These are phyloP conservation scores for Drosophila rubida DNA, from an alignment of 2,888 invertebrate genomes.

Conservation along the genomic window DNA sequence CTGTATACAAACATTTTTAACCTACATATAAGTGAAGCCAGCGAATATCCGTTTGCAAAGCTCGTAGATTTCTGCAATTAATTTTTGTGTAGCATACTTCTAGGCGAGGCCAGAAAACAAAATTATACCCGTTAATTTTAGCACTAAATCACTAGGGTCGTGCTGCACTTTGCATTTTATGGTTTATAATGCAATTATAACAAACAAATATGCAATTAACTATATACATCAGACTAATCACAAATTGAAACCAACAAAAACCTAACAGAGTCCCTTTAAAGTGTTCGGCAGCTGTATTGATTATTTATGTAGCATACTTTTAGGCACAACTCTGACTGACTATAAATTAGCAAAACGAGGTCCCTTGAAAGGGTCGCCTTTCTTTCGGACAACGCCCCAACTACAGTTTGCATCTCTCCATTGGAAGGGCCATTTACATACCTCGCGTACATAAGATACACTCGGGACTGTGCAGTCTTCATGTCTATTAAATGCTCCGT, in stretches of 20 bases:
- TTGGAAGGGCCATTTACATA: slow-evolving; percentile 84
- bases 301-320: slow-evolving; percentile 27
- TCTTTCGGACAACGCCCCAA: slow-evolving; percentile 2
- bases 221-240: neutral
- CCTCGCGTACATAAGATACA: slow-evolving; percentile 97
- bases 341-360: neutral
- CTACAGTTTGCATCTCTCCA: neutral
- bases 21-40: neutral
- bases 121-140: neutral
- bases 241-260: neutral
- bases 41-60: neutral
- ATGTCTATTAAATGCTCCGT: slow-evolving; percentile 92
- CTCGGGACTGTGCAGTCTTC: slow-evolving; percentile 93
- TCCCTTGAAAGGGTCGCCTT: neutral
- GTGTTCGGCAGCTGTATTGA: neutral
- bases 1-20: too few species aligned
- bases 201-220: neutral
- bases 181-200: too few species aligned
- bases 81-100: neutral
- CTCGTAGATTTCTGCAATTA: neutral
- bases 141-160: neutral
- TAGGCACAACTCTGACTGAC: neutral
- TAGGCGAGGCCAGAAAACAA: neutral
- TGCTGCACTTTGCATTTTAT: neutral
- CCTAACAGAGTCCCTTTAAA: neutral